These are phyloP conservation scores for Pao palembangensis DNA, from an alignment of 2,113 vertebrate genomes.

Conservation along the genomic window DNA sequence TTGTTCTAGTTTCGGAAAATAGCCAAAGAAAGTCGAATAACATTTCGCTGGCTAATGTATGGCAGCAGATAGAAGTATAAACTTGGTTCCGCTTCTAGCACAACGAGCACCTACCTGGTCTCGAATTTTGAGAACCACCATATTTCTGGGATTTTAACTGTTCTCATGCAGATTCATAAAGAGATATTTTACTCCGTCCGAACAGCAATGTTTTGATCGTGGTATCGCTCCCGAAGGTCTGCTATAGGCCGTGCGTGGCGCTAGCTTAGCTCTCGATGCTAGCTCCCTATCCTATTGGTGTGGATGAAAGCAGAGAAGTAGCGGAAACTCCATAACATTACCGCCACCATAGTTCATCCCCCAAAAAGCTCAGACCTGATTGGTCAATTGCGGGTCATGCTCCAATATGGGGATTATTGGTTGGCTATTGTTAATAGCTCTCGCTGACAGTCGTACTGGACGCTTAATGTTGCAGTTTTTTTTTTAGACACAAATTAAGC, in stretches of 20 bases:
- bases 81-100: constrained; percentile 29
- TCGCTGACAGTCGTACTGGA: constrained; percentile 14
- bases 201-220: constrained; percentile 31
- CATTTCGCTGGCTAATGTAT: constrained; percentile 39
- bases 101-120: constrained; percentile 72
- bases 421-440: constrained; percentile 34
- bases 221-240: constrained; percentile 34
- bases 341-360: constrained; percentile 55
- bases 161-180: constrained; percentile 68
- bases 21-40: constrained; percentile 39
- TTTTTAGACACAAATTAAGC: background rate
- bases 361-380: constrained; percentile 29
- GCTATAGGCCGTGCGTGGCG: constrained; percentile 64
- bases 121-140: constrained; percentile 80
- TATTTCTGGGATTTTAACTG: constrained; percentile 66
- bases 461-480: constrained; percentile 11
- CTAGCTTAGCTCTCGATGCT: constrained; percentile 64
- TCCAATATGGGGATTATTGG: constrained; percentile 4
- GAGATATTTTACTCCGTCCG: constrained; percentile 32
- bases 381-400: constrained; percentile 1
- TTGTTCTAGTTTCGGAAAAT: constrained; percentile 33
- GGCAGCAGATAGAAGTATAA: constrained; percentile 23
- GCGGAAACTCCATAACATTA: constrained; percentile 73
- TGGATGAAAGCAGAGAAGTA: constrained; percentile 53
- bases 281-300: constrained; percentile 62